Evolutionary conservation across 1,140 invertebrate genomes (phyloP), one percentile per base, ranked within the genome.

Genomic region (Drosophila bocqueti): DNA sequence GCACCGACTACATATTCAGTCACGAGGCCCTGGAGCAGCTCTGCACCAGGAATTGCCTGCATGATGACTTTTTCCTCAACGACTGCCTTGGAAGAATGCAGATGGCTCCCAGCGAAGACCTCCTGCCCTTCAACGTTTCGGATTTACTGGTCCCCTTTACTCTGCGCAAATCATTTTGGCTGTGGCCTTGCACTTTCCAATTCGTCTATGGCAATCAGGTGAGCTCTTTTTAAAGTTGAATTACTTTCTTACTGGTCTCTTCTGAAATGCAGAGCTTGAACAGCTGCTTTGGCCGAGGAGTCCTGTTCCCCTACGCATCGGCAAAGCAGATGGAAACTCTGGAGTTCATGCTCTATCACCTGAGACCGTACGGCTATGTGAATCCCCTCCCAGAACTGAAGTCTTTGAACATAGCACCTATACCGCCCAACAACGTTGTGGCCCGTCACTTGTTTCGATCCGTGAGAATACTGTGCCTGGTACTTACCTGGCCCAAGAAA

Each of bases 1-100:
- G 97, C 15, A 97, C 97, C 50, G 97, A 98, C 8, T 99, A 99
- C 93, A 96, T 99, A 26, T 93, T 99, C 49, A 99, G 98, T 85
- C 94, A 94, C 42, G 96, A 95, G 87, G 96, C 96, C 2, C n/a
- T 85, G 31, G 47, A 68, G 11, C 57, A 73, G 11, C 26, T 86
- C 0, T 18, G 42, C 31, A 42, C 59, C 95, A 97, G 91, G 97
- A 98, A 93, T 4, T 93, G 97, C 2, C 95, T 96, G 71, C 95
- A 96, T 2, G 34, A 62, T 11, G 54, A 52, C 34, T 43, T 34
- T 10, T 54, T 42, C 4, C 11, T 76, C 15, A 13, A 15, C 6
- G 36, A 40, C 13, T 83, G 81, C 38, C 52, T 83, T 9, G 36
- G 26, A 2, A 95, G 95, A 43, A 95, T 96, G 75, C 4, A 42